phyloP scores from a whole-genome alignment of 2,797 vertebrate species.

The Bradypodion ventrale region DNA sequence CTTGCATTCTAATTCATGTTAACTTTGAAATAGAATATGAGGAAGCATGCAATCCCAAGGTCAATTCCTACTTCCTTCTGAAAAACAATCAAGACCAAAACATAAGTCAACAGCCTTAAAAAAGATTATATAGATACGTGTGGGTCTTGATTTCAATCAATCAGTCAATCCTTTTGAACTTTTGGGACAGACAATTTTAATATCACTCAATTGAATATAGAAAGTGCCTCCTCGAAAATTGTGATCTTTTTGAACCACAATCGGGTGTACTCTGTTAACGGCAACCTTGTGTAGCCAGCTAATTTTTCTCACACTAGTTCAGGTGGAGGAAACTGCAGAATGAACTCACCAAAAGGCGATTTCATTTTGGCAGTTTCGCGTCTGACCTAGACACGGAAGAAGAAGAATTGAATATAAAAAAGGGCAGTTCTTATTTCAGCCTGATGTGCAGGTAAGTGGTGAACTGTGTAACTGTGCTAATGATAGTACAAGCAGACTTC shows the following conservation, averaged over 20 bases:
- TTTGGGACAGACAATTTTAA: neutral
- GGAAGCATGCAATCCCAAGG: neutral
- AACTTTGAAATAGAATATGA: neutral
- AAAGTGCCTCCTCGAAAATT: too few relatives aligned
- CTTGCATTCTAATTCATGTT: neutral
- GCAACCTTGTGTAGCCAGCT: too few relatives aligned
- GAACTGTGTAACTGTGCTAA: neutral
- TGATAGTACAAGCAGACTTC: neutral
- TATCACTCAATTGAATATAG: neutral
- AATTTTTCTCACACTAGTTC: too few relatives aligned
- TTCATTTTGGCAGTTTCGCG: too few relatives aligned
- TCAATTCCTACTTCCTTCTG: neutral
- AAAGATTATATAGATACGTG: neutral
- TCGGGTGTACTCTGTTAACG: too few relatives aligned
- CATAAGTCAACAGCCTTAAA: neutral
- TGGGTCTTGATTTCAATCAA: too few relatives aligned
- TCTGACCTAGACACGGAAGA: too few relatives aligned
- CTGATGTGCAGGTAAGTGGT: neutral
- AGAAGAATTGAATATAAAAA: too few relatives aligned
- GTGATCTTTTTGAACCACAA: too few relatives aligned
- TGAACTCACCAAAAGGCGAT: too few relatives aligned
- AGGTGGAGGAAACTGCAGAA: too few relatives aligned
- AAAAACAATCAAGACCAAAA: constrained; percentile 1
- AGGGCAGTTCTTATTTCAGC: neutral
- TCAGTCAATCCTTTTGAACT: too few relatives aligned